Evolutionary conservation across 2,888 invertebrate species (phyloP).

Genomic region (Lordiphosa andalusiaca): DNA sequence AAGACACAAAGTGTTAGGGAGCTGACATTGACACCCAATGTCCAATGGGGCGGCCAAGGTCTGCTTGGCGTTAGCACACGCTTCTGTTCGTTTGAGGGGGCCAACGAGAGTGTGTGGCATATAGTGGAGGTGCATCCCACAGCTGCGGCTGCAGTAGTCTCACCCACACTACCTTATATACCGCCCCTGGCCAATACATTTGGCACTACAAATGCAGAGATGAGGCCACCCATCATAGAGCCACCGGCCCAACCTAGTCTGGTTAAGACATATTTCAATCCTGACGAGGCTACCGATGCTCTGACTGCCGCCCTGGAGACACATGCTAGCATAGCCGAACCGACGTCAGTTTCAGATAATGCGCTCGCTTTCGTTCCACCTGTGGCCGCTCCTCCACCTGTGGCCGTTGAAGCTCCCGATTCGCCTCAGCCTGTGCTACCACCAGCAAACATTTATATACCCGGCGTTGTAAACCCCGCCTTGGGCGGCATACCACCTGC

Average conservation of each 20-base stretch:
- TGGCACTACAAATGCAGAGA: slow-evolving; percentile 51
- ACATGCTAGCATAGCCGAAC: slow-evolving; percentile 38
- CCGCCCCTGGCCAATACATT: slow-evolving; percentile 80
- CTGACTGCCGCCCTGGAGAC: slow-evolving; percentile 42
- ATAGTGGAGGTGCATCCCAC: slow-evolving; percentile 96
- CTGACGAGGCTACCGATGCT: slow-evolving; percentile 65
- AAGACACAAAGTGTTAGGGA: slow-evolving; percentile 96
- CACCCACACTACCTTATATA: slow-evolving; percentile 79
- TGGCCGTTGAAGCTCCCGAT: slow-evolving; percentile 11
- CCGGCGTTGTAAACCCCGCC: slow-evolving; percentile 61
- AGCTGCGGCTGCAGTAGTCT: slow-evolving; percentile 47
- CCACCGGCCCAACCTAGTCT: slow-evolving; percentile 64
- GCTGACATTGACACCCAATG: slow-evolving; percentile 91
- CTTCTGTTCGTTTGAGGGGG: slow-evolving; percentile 94
- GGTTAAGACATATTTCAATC: slow-evolving; percentile 77
- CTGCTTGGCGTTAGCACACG: slow-evolving; percentile 97
- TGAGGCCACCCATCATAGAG: slow-evolving; percentile 42
- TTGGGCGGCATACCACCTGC: slow-evolving; percentile 57
- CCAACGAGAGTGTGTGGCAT: slow-evolving; percentile 99
- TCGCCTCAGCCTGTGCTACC: slow-evolving; percentile 44
- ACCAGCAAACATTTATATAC: slow-evolving; percentile 64
- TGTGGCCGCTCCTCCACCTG: slow-evolving; percentile 9
- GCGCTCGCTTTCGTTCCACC: not conserved
- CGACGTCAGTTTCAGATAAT: not conserved
- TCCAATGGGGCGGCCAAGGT: slow-evolving; percentile 98